phyloP scores from a whole-genome alignment of 2,797 vertebrate species.

The Eospalax fontanierii region DNA sequence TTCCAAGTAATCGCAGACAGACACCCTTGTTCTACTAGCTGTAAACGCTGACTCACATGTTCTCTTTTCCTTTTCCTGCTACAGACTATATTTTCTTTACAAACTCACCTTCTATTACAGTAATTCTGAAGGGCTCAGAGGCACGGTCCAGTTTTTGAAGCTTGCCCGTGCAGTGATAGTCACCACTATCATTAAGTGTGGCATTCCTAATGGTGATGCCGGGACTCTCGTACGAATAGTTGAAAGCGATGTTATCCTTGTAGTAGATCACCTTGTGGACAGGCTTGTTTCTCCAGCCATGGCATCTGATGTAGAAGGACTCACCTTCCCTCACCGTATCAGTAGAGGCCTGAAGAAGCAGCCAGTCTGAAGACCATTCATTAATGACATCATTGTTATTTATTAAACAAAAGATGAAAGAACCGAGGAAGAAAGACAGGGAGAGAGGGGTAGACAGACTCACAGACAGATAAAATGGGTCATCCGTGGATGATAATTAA shows the following conservation, averaged over 20 bases:
- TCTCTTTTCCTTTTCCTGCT: neutral
- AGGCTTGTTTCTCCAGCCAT: constrained; percentile 50
- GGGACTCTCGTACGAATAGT: constrained; percentile 64
- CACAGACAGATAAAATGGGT: neutral
- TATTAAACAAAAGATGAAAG: neutral
- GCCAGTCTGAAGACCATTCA: constrained; percentile 77
- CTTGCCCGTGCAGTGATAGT: constrained; percentile 1
- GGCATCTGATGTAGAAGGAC: constrained; percentile 72
- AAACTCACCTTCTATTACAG: constrained; percentile 69
- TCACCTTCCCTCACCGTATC: constrained; percentile 17
- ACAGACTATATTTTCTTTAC: neutral
- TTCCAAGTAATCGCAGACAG: neutral
- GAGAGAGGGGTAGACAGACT: neutral
- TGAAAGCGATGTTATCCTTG: constrained; percentile 40
- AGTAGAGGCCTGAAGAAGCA: constrained; percentile 76
- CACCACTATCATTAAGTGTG: neutral
- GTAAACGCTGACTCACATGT: neutral
- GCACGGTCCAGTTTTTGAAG: rapidly evolving
- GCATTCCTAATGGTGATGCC: neutral
- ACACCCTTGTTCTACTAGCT: neutral
- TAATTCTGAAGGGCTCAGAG: constrained; percentile 56
- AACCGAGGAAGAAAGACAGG: neutral
- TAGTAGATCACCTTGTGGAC: constrained; percentile 75
- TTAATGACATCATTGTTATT: neutral
- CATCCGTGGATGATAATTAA: neutral